Conservation (phyloP, 1,140 invertebrate genomes). For the Druon quercuslanigerum region DNA sequence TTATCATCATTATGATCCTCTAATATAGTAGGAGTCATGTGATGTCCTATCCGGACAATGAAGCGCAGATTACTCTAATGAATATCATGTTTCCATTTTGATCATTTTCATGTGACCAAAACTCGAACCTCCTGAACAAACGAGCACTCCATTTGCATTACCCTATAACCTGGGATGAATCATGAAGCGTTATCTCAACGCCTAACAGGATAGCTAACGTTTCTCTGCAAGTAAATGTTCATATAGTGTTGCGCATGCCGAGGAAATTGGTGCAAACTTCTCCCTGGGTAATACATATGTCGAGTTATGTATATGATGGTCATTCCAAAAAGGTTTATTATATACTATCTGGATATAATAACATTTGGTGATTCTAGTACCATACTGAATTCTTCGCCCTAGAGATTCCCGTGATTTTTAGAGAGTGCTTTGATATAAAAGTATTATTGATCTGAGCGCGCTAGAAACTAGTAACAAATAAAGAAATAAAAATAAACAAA, state of each 20-base stretch:
- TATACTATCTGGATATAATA: too few species aligned
- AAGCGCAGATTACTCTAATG: constrained; percentile 20
- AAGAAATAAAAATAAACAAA: too few species aligned
- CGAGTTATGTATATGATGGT: too few species aligned
- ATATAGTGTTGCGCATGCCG: neutral
- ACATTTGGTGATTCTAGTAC: too few species aligned
- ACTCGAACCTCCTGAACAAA: constrained; percentile 4
- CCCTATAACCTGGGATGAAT: neutral
- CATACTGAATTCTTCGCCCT: too few species aligned
- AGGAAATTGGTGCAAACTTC: too few species aligned
- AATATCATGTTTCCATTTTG: constrained; percentile 22
- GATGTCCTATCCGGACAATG: neutral
- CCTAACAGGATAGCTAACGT: neutral
- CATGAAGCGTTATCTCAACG: neutral
- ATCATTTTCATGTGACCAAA: constrained; percentile 16
- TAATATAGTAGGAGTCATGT: neutral
- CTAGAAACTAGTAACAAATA: too few species aligned
- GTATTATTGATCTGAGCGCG: too few species aligned
- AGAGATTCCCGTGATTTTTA: too few species aligned
- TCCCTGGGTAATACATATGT: too few species aligned
- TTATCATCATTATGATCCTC: constrained; percentile 6
- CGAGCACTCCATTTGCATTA: constrained; percentile 21
- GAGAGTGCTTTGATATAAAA: too few species aligned
- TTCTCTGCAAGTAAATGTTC: neutral
- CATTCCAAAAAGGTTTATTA: too few species aligned